These are phyloP conservation scores for Phthorimaea operculella DNA, from an alignment of 1,140 invertebrate species.

Conservation along the genomic window DNA sequence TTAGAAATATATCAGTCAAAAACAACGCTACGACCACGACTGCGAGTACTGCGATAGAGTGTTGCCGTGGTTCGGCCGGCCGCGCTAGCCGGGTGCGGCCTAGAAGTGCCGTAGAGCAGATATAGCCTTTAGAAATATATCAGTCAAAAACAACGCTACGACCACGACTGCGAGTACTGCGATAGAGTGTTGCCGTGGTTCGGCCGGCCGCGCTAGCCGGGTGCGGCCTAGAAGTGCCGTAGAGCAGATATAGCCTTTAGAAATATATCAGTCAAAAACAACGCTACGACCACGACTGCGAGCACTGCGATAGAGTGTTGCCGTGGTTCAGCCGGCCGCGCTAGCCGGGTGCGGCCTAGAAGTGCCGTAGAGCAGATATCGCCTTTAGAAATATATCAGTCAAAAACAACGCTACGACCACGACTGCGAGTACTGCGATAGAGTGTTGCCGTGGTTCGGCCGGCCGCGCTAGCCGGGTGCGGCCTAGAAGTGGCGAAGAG, in stretches of 20 bases:
- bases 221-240: too few relatives aligned
- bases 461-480: too few relatives aligned
- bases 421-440: slow-evolving; percentile 50
- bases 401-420: slow-evolving; percentile 49
- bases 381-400: too few relatives aligned
- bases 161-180: slow-evolving; percentile 49
- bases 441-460: slow-evolving; percentile 39
- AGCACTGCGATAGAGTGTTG: slow-evolving; percentile 50
- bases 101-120: too few relatives aligned
- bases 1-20: too few relatives aligned
- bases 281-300: slow-evolving; percentile 40
- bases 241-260: too few relatives aligned
- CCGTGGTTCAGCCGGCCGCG: slow-evolving; percentile 23
- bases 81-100: too few relatives aligned
- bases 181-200: slow-evolving; percentile 44
- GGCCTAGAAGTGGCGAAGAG: too few relatives aligned
- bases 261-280: slow-evolving; percentile 60
- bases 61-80: slow-evolving; percentile 31
- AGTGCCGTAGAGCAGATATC: too few relatives aligned
- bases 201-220: slow-evolving; percentile 13
- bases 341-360: too few relatives aligned
- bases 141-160: slow-evolving; percentile 52
- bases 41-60: slow-evolving; percentile 49
- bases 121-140: too few relatives aligned
- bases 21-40: slow-evolving; percentile 45